Base-by-base conservation (phyloP, 1,140 invertebrate species). In the Teleogryllus occipitalis region DNA sequence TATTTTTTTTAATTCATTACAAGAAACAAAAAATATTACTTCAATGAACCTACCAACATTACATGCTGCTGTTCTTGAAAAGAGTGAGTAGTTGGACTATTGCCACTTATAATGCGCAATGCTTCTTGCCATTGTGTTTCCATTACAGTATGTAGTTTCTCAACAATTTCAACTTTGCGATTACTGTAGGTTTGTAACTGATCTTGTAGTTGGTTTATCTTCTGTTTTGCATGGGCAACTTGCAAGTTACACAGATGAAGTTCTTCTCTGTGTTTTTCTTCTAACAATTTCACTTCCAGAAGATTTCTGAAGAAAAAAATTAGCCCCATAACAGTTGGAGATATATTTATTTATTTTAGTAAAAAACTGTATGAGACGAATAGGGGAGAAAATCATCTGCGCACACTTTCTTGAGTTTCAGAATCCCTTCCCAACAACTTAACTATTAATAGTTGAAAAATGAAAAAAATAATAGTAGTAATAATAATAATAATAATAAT, bases 111-210 rank as follows among this genome's bases (percentile, higher is more conserved):
- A 80, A 94, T 93, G 81, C 88, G 88, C 21, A 94, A 84, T 27
- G 93, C 92, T 86, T 94, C 92, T 75, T 91, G 88, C 92, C 93
- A 94, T 83, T 94, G 93, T 72, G 89, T 89, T 86, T 95, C 91
- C 93, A 95, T 94, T 0, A 94, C 91, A 74, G 87, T 88, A 85
- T 94, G 92, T 81, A 95, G 85, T 84, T 93, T 91, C 80, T 92
- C 88, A 1, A 92, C 93, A 76, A 94, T 89, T 82, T 92, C 88
- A 6, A 90, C 89, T 84, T 90, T 88, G 78, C 87, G 88, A 10
- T 87, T 86, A 65, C 88, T 87, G 82, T 90, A 89, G 74, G 85
- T 84, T 80, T 87, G 87, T 5, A 91, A 84, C 81, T 90, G 89
- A 39, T 87, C 85, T 84, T 93, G 90, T 12, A 93, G 84, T 65